phyloP scores from a whole-genome alignment of 2,797 vertebrate species.

The Hydrocynus forskahlii region DNA sequence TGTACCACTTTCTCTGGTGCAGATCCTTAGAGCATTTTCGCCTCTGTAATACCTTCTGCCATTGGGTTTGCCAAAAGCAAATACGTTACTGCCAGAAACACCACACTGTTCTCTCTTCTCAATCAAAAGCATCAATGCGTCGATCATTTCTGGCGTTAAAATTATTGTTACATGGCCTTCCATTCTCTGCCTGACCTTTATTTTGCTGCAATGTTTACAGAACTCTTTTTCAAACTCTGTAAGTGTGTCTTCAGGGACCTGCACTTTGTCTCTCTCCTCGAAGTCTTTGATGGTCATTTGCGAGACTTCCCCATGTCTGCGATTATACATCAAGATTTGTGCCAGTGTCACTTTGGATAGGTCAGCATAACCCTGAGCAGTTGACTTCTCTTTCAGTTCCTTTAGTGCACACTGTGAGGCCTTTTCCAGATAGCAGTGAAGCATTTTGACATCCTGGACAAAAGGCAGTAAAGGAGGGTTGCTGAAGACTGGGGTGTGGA shows the following conservation, averaged over 20 bases:
- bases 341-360: conserved; percentile 37
- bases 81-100: neutral
- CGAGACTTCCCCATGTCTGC: conserved; percentile 20
- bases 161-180: neutral
- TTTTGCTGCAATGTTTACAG: conserved; percentile 11
- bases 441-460: neutral
- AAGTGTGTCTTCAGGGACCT: neutral
- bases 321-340: conserved; percentile 37
- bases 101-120: conserved; percentile 12
- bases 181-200: neutral
- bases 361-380: conserved; percentile 14
- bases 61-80: conserved; percentile 22
- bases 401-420: neutral
- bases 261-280: conserved; percentile 2
- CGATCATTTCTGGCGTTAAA: conserved; percentile 22
- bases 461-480: conserved; percentile 20
- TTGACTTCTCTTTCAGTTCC: conserved; percentile 1
- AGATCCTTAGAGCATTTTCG: conserved; percentile 25
- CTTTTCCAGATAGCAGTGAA: conserved; percentile 36
- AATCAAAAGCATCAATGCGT: conserved; percentile 4
- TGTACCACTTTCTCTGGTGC: neutral
- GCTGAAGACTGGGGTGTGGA: too few species aligned
- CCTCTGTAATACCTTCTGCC: conserved; percentile 3
- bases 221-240: conserved; percentile 37
- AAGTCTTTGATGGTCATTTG: conserved; percentile 18